Base-by-base conservation (phyloP, 2,797 vertebrate species). In the Anguilla obscura region DNA sequence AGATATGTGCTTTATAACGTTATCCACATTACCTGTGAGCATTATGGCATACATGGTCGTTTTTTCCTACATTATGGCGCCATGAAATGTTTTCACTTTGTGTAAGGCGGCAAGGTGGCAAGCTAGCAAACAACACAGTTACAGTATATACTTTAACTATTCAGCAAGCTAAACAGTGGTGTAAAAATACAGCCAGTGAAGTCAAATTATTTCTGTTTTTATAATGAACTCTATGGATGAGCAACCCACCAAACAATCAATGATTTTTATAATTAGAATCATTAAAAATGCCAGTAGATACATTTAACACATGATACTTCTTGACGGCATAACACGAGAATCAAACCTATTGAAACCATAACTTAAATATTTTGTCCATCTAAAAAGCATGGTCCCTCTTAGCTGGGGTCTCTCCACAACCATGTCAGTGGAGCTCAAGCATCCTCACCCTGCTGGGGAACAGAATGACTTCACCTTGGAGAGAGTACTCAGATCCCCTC, bases 391-490 rank as follows among this genome's bases (percentile, higher is more conserved):
- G 63, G 63, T n/a, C 63, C 63, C 24, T 1, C n/a, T 27, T 18
- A 21, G 14, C 21, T 14, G n/a, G 1, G 6, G 63, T 8, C 63
- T 66, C 21, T 66, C 63, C 21, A 24, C 63, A 66, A 85, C 52
- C 27, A 27, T 54, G 52, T 58, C n/a, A 48, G n/a, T 58, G 83
- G 54, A 85, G 27, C 48, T 85, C n/a, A 58, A 85, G 83, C 83
- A 85, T 45, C 27, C 66, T 30, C 33, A n/a, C 6, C 52, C 52
- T 24, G 10, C 83, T 52, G 27, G 6, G 10, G 48, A 16, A 9
- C 82, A 54, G 48, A 85, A 52, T 85, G 56, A 58, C 52, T 56
- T 85, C 52, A 54, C n/a, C 52, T 14, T 56, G 3, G 24, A n/a
- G 48, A 85, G 52, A 52, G 52, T 85, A 54, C 10, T 45, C 83